These are phyloP conservation scores for Muscicapa adusta DNA, from an alignment of 2,113 vertebrate genomes.

Conservation along the genomic window DNA sequence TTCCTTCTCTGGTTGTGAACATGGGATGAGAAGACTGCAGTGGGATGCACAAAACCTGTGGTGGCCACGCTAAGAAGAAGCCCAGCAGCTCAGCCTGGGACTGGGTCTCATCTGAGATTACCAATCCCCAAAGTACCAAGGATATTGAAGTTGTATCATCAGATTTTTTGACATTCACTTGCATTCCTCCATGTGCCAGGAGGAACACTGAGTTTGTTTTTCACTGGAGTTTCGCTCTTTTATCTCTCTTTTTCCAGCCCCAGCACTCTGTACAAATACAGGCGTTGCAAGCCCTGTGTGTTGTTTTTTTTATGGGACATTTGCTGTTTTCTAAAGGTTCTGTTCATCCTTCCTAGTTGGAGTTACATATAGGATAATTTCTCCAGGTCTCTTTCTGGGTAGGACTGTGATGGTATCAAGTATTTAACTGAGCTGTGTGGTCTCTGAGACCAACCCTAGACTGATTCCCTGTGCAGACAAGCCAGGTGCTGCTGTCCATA, in stretches of 20 bases:
- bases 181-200: accelerated
- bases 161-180: neutral
- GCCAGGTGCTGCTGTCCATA: neutral
- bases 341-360: neutral
- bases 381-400: neutral
- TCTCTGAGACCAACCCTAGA: neutral
- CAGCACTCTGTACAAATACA: neutral
- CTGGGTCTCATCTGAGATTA: neutral
- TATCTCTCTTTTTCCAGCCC: neutral
- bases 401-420: neutral
- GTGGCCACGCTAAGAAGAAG: neutral
- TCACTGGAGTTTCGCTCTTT: neutral
- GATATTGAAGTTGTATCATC: neutral
- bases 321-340: neutral
- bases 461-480: neutral
- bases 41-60: neutral
- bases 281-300: neutral
- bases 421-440: neutral
- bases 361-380: neutral
- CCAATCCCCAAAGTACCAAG: neutral
- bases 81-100: neutral
- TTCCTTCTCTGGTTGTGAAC: neutral
- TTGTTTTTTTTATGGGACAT: neutral
- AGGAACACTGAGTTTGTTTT: neutral
- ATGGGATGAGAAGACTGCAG: neutral